Evolutionary conservation across 1,140 invertebrate species (phyloP), one percentile per base, ranked within the genome.

Genomic region (Hylyphantes graminicola): DNA sequence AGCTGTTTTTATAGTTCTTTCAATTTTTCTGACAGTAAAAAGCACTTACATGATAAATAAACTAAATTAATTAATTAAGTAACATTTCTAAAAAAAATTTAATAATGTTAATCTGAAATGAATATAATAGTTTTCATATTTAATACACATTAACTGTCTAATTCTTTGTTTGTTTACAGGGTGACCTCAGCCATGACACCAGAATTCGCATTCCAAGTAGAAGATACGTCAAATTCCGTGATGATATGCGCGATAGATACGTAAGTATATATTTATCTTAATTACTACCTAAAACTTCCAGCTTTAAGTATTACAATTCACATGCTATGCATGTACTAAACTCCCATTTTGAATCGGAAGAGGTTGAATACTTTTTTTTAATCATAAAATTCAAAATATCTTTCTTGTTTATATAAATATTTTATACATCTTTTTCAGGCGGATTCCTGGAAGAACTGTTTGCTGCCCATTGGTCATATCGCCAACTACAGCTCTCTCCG

Each of bases 401-500:
- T 55, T 55, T 55, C 17, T 54, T 19, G 12, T 6, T 54, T 53
- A 15, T 73, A 4, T 70, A 15, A 54, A 57, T 1, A 35, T 35
- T 1, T 35, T 35, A 35, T 35, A 1, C 35, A 35, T 35, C 35
- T 35, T 35, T 35, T 64, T 81, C 68, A 88, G 51, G 85, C 91
- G 89, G 91, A 90, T 87, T 94, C 96, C 87, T 99, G 98, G 96
- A 94, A 96, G 86, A 94, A 95, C 88, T 98, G 96, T 88, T 91
- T 95, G 67, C 91, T 99, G 87, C 97, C 98, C 50, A 96, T 99
- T 91, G 98, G 98, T 87, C 93, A 97, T 83, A 92, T 99, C 70
- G 95, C 98, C 77, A 98, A 99, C 90, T 99, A 98, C 91, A 98
- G 96, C 65, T 97, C 97, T 9, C 92, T 99, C 13, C 93, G 97